Evolutionary conservation across 1,140 invertebrate species (phyloP).

Genomic region (Agrypnia vestita): DNA sequence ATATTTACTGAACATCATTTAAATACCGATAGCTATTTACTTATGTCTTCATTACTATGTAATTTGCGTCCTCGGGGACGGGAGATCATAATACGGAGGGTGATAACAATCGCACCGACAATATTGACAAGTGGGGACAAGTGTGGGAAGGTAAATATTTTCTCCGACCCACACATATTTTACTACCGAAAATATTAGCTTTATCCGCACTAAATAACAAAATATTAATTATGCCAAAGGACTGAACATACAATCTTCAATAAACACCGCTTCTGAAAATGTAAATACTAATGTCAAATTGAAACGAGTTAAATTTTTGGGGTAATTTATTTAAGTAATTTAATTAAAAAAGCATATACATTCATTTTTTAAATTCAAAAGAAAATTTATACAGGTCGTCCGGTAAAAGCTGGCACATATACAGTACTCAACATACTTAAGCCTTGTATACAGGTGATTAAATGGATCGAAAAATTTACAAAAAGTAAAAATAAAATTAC

Average conservation of each 20-base stretch:
- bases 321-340: too few species aligned
- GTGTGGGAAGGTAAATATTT: conserved; percentile 55
- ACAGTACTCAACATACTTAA: too few species aligned
- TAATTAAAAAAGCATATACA: too few species aligned
- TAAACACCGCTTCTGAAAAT: background rate
- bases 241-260: background rate
- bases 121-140: conserved; percentile 53
- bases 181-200: conserved; percentile 17
- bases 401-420: too few species aligned
- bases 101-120: conserved; percentile 56
- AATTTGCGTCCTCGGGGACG: conserved; percentile 39
- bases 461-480: too few species aligned
- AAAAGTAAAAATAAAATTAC: too few species aligned
- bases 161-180: conserved; percentile 32
- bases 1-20: conserved; percentile 42
- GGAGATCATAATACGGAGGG: conserved; percentile 41
- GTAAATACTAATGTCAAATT: background rate
- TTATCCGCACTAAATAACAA: background rate
- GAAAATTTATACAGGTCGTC: too few species aligned
- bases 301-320: too few species aligned
- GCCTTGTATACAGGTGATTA: too few species aligned
- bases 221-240: background rate
- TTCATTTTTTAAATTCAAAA: too few species aligned
- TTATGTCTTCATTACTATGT: conserved; percentile 57
- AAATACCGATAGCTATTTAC: conserved; percentile 53